Evolutionary conservation across 2,797 vertebrate genomes (phyloP).

Genomic region (Xenops minutus): DNA sequence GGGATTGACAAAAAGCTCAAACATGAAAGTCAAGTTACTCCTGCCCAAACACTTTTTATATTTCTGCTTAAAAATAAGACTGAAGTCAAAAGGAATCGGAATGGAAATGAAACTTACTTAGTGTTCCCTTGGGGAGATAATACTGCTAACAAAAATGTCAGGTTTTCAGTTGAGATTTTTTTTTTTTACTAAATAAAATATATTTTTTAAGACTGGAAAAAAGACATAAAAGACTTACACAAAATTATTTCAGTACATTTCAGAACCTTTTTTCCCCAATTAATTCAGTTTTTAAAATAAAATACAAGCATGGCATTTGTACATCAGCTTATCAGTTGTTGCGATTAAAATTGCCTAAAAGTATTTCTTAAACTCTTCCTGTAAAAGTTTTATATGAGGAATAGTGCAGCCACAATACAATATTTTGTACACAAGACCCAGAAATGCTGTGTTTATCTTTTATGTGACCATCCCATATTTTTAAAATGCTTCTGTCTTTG

Average conservation of each 20-base stretch:
- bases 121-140: background rate
- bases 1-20: background rate
- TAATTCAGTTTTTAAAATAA: background rate
- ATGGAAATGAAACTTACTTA: background rate
- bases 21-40: background rate
- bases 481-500: background rate
- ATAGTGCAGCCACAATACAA: background rate
- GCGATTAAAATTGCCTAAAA: background rate
- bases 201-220: background rate
- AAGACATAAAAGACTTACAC: background rate
- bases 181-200: background rate
- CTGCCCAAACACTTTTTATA: background rate
- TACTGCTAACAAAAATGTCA: slow-evolving; percentile 2
- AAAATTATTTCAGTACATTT: background rate
- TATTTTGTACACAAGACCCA: background rate
- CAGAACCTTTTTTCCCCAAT: background rate
- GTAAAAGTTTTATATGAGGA: background rate
- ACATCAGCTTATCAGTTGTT: background rate
- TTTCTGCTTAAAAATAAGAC: background rate
- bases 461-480: background rate
- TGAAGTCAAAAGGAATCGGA: slow-evolving; percentile 3
- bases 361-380: background rate
- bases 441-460: background rate
- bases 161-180: background rate
- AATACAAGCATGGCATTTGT: background rate